Percentiles rank a stretch among this genome's conserved stretches.
Conservation (phyloP, 2,797 vertebrate species). For the Scomberomorus guttatus region DNA sequence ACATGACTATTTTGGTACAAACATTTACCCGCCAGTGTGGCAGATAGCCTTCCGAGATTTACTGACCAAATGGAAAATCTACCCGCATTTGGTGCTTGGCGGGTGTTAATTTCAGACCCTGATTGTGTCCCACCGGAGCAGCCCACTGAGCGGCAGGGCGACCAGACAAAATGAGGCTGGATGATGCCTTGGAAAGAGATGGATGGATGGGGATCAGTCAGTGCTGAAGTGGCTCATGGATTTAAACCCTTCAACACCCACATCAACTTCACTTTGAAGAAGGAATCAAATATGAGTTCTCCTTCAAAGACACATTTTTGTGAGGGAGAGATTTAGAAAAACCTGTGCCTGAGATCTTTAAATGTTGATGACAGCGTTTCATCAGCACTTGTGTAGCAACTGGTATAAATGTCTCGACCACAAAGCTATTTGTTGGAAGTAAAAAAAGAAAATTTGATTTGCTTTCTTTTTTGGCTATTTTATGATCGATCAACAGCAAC, state of each 20-base stretch:
- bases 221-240: not conserved
- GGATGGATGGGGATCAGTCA: not conserved
- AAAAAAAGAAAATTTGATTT: too few species aligned
- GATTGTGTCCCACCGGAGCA: conserved; percentile 48
- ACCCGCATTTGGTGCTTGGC: too few species aligned
- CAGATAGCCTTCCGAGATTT: too few species aligned
- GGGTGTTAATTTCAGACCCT: too few species aligned
- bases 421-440: too few species aligned
- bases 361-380: not conserved
- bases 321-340: not conserved
- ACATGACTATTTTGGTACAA: too few species aligned
- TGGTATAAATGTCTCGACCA: not conserved
- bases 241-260: not conserved
- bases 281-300: not conserved
- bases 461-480: too few species aligned
- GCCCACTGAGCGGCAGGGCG: conserved; percentile 29
- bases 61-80: too few species aligned
- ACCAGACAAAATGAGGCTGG: conserved; percentile 44
- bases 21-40: too few species aligned
- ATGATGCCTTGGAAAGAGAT: conserved; percentile 26
- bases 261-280: conserved; percentile 10
- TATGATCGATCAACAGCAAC: too few species aligned
- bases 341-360: not conserved
- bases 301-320: not conserved
- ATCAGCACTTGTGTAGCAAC: not conserved